Evolutionary conservation across 2,888 invertebrate genomes (phyloP).

Genomic region (Thalpophila matura): DNA sequence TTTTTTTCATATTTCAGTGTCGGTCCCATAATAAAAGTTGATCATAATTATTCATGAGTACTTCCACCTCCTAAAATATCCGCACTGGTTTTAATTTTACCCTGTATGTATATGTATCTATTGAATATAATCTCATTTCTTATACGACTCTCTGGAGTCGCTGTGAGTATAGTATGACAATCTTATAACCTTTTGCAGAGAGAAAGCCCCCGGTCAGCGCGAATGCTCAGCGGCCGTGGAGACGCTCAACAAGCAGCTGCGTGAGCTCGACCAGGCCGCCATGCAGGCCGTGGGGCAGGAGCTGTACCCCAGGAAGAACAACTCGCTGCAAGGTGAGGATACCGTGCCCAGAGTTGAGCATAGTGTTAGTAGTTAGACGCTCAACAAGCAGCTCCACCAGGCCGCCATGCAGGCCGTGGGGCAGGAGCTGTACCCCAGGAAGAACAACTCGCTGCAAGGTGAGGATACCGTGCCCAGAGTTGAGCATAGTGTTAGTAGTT

Average conservation of each 20-base stretch:
- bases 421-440: slow-evolving; percentile 93
- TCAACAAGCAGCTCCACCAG: slow-evolving; percentile 95
- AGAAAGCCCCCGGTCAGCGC: slow-evolving; percentile 98
- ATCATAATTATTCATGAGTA: too few species aligned
- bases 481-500: background rate
- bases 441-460: slow-evolving; percentile 93
- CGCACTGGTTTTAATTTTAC: too few species aligned
- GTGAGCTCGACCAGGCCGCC: slow-evolving; percentile 96
- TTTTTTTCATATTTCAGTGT: too few species aligned
- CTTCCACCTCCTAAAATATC: too few species aligned
- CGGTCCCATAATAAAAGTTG: too few species aligned
- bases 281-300: slow-evolving; percentile 97
- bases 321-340: slow-evolving; percentile 91
- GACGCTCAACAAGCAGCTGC: slow-evolving; percentile 93
- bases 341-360: background rate
- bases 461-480: slow-evolving; percentile 15
- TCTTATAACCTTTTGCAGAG: slow-evolving; percentile 91
- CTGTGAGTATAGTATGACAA: too few species aligned
- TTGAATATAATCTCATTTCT: too few species aligned
- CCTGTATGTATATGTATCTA: too few species aligned
- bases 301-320: slow-evolving; percentile 92
- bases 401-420: slow-evolving; percentile 97
- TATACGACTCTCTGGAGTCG: background rate
- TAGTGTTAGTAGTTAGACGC: slow-evolving; percentile 81
- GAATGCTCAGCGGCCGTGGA: slow-evolving; percentile 97